Base-by-base conservation (phyloP, 2,797 vertebrate species). In the Chelidonichthys spinosus region DNA sequence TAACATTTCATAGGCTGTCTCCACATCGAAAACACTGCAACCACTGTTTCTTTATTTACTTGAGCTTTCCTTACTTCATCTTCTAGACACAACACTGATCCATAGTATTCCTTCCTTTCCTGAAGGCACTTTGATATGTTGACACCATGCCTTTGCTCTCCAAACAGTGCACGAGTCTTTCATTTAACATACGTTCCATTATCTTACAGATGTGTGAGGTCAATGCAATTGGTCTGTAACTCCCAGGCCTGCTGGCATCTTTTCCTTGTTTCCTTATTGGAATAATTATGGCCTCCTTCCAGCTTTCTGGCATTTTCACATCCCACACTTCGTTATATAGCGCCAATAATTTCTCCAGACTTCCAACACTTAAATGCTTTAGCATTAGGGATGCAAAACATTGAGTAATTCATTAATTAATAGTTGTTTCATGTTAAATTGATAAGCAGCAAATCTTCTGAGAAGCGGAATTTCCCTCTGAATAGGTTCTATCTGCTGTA, bases 221-320 rank as follows among this genome's bases (percentile, higher is more conserved):
- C 17, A 15, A 25, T 3, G 43, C 65, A 55, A 25, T 63, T 11
- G 43, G 37, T 18, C 43, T 50, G 5, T 47, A 14, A 36, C 47
- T 62, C 50, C 9, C 14, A 1, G 6, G 4, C 17, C 37, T 2
- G 50, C 0, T 36, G 7, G 2, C 44, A 50, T 64, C 39, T 25
- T 46, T 47, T 6, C n/a, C 39, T 11, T 32, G 49, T 53, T 46
- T 47, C 13, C 13, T 58, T 25, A 36, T 70, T 0, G 14, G 53
- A 50, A 39, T 59, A 39, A 71, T 44, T 18, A 65, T 59, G 4
- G 13, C 36, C 46, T 60, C 1, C 25, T 67, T 63, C 43, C 44
- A 32, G 11, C 8, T 44, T 13, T 39, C 36, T 58, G 43, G 39
- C n/a, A 59, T 7, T 60, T 18, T 63, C 43, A 33, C 13, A 4